phyloP scores from a whole-genome alignment of 2,113 vertebrate genomes.

The Arvicanthis niloticus region DNA sequence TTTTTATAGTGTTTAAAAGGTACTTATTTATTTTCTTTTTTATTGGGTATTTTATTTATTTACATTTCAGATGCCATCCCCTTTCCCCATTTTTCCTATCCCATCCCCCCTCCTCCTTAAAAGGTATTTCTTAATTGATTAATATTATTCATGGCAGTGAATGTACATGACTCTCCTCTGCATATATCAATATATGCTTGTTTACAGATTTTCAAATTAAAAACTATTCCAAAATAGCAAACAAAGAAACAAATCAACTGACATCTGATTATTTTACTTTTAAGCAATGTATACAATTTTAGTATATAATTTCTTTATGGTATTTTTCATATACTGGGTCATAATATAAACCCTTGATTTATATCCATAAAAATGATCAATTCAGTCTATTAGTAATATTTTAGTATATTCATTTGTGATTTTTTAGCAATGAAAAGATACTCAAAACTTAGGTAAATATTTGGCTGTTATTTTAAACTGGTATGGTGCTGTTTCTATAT shows the following conservation, averaged over 20 bases:
- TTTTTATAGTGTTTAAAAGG: background rate
- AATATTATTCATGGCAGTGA: background rate
- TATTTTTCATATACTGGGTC: background rate
- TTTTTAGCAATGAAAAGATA: background rate
- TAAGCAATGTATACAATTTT: background rate
- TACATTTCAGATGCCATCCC: too few relatives aligned
- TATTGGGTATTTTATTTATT: too few relatives aligned
- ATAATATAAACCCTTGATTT: background rate
- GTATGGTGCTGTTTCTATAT: background rate
- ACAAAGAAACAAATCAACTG: conserved; percentile 1
- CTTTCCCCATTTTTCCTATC: too few relatives aligned
- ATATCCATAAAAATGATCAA: background rate
- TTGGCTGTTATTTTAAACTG: conserved; percentile 15
- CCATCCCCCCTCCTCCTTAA: too few relatives aligned
- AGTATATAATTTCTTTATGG: background rate
- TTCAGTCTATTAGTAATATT: background rate
- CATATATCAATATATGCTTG: background rate
- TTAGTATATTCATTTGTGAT: background rate
- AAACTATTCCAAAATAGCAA: background rate
- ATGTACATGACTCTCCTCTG: background rate
- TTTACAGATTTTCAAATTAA: background rate
- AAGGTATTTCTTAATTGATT: background rate
- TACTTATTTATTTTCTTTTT: too few relatives aligned
- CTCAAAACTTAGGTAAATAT: background rate
- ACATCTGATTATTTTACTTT: background rate